A percentile compares a stretch with the other conserved stretches of the same genome.
Conservation (phyloP, 2,113 vertebrate species). For the Carassius auratus region DNA sequence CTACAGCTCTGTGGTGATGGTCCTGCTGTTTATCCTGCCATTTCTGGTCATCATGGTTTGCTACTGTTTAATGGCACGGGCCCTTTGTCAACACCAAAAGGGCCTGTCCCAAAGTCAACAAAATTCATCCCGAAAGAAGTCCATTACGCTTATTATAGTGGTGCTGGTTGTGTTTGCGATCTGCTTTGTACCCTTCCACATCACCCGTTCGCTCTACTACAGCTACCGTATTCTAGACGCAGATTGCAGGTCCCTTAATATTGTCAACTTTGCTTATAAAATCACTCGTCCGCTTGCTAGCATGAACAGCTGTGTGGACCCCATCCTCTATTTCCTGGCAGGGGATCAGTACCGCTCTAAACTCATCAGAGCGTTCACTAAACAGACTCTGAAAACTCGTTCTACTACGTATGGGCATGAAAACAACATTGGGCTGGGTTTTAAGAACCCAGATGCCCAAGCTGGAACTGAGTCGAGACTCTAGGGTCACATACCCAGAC, state of each 20-base stretch:
- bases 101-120: constrained; percentile 63
- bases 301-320: constrained; percentile 92
- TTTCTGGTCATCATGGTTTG: constrained; percentile 85
- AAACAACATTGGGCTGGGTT: constrained; percentile 54
- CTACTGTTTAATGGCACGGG: constrained; percentile 86
- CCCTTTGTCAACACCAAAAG: constrained; percentile 72
- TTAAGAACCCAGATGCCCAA: constrained; percentile 58
- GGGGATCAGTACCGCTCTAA: constrained; percentile 84
- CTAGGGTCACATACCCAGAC: constrained; percentile 20
- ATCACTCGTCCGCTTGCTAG: constrained; percentile 90
- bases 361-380: constrained; percentile 65
- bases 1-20: constrained; percentile 87
- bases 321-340: constrained; percentile 88
- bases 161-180: constrained; percentile 86
- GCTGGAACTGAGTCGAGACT: constrained; percentile 20
- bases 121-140: constrained; percentile 74
- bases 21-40: constrained; percentile 85
- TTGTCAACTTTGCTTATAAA: constrained; percentile 90
- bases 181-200: constrained; percentile 92
- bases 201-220: constrained; percentile 91
- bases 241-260: constrained; percentile 81
- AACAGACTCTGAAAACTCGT: not conserved
- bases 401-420: constrained; percentile 55
- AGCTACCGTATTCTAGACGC: constrained; percentile 77
- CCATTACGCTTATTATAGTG: constrained; percentile 84